phyloP scores from a whole-genome alignment of 2,113 vertebrate species.

The Cnemophilus loriae region DNA sequence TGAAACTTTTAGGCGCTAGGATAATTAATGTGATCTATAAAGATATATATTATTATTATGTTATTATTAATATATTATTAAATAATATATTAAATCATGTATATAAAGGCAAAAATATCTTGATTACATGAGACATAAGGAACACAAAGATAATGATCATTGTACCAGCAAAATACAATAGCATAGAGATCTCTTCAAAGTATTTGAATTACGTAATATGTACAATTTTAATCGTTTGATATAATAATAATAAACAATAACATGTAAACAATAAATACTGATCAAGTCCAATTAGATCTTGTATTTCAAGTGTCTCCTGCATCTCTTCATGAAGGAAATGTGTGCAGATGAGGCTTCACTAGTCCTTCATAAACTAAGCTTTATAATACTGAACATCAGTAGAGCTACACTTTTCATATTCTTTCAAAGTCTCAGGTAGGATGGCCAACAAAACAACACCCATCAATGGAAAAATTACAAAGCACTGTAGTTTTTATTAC shows the following conservation, averaged over 20 bases:
- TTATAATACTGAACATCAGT: neutral
- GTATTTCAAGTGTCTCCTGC: neutral
- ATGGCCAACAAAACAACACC: neutral
- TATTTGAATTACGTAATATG: neutral
- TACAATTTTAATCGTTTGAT: neutral
- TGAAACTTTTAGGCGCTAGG: neutral
- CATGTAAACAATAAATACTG: neutral
- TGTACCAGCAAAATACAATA: neutral
- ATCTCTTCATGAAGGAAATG: neutral
- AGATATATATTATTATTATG: neutral
- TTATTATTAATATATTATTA: too few species aligned
- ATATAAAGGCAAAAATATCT: neutral
- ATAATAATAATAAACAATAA: neutral
- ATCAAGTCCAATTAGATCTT: neutral
- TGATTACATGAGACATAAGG: neutral
- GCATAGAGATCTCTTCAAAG: neutral
- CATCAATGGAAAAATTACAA: neutral
- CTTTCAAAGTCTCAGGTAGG: neutral
- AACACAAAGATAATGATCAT: neutral
- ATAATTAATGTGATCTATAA: neutral
- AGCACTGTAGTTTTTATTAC: neutral
- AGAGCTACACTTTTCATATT: neutral
- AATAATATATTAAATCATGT: neutral
- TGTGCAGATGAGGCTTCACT: neutral
- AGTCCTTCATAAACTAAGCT: neutral